Evolutionary conservation across 30 jellyfish, hydroid and myxozoan genomes (phyloP), one percentile per base, ranked within the genome.

Genomic region (Aurelia sp.): DNA sequence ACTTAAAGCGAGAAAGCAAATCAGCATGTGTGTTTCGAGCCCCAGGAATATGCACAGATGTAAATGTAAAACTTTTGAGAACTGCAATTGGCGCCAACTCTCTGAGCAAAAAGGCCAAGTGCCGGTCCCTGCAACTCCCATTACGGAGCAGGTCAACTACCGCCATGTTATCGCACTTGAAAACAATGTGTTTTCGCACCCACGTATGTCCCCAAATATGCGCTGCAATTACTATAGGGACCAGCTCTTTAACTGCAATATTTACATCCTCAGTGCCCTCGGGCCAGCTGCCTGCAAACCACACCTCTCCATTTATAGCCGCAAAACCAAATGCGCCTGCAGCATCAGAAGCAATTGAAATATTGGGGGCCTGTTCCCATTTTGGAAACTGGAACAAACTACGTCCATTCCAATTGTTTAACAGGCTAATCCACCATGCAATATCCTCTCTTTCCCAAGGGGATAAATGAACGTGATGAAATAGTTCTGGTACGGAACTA

Each of bases 201-300:
- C 83, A 72, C 0, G 22, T 37, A n/a, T 19, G 35, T 16, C 83
- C 83, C 83, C 83, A 72, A 72, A 72, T 50, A 22, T 31, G 83
- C 63, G 68, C 67, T 15, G 83, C 65, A 21, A 72, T 35, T 0
- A 72, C 83, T 17, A 72, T 72, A 19, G 83, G 83, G 27, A 31
- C 51, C 67, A 72, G 68, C 40, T 72, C 83, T 72, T 72, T 72
- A 68, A 72, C 48, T 0, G 83, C 83, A 31, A 72, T 72, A 1
- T 10, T 21, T 4, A 21, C 35, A 50, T 23, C 18, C 9, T 21
- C 33, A 4, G 48, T 23, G n/a, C 40, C 69, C 33, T 13, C 11
- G 0, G 71, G 33, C 76, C 83, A 72, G 40, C 27, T 47, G 20
- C 83, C 83, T 17, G 48, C 48, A 68, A 72, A 72, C 75, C 76